phyloP scores from a whole-genome alignment of 2,113 vertebrate genomes.

The Phycodurus eques region DNA sequence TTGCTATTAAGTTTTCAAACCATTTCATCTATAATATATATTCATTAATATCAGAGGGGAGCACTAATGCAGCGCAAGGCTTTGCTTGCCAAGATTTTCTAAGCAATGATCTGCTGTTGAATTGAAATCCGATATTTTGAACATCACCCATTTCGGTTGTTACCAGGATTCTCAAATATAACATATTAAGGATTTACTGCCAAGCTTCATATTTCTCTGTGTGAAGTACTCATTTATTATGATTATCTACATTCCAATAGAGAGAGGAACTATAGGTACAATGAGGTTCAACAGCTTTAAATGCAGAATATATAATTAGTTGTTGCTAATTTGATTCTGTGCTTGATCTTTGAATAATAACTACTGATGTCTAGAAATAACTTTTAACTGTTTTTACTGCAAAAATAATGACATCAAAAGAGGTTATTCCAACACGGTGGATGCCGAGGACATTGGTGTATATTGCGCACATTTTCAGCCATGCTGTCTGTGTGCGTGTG shows the following conservation, averaged over 20 bases:
- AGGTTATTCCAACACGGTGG: constrained; percentile 9
- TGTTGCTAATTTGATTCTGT: constrained; percentile 72
- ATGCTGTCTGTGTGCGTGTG: not conserved
- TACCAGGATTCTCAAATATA: constrained; percentile 64
- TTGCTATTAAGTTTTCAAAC: constrained; percentile 22
- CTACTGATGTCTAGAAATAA: constrained; percentile 61
- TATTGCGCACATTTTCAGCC: constrained; percentile 2
- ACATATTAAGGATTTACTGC: constrained; percentile 74
- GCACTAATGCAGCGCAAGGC: constrained; percentile 11
- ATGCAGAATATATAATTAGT: constrained; percentile 74
- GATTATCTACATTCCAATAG: constrained; percentile 75
- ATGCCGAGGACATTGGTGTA: constrained; percentile 4
- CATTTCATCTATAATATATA: constrained; percentile 34
- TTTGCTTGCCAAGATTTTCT: constrained; percentile 56
- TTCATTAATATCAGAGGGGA: constrained; percentile 56
- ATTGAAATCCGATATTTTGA: constrained; percentile 73
- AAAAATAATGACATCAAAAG: constrained; percentile 46
- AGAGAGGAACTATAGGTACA: constrained; percentile 71
- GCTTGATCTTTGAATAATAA: constrained; percentile 72
- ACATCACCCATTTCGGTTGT: constrained; percentile 67
- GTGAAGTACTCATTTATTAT: constrained; percentile 73
- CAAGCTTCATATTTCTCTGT: constrained; percentile 69
- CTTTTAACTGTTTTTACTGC: constrained; percentile 58
- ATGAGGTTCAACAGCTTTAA: constrained; percentile 65
- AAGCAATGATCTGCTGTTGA: constrained; percentile 64